phyloP scores from a whole-genome alignment of 2,113 vertebrate species.

The Erpornis zantholeuca region DNA sequence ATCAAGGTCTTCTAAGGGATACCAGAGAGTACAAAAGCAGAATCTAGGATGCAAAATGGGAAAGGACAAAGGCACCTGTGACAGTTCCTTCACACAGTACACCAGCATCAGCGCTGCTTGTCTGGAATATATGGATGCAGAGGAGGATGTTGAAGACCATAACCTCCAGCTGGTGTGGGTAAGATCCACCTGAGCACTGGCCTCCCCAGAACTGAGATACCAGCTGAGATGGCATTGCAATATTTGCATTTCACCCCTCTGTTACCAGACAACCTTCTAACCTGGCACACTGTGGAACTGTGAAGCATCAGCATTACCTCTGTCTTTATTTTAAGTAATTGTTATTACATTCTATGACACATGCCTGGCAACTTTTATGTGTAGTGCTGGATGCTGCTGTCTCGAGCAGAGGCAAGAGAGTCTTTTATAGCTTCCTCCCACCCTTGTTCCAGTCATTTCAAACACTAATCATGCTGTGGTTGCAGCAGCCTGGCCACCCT shows the following conservation, averaged over 20 bases:
- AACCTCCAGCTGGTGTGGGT: not conserved
- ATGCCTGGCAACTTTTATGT: not conserved
- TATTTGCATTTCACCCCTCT: not conserved
- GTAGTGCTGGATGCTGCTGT: not conserved
- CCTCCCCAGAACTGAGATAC: not conserved
- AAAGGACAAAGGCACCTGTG: not conserved
- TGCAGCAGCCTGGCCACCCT: not conserved
- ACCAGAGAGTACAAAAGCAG: not conserved
- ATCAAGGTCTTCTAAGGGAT: not conserved
- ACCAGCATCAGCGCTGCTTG: fast-evolving
- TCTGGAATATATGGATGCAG: not conserved
- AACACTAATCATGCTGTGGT: not conserved
- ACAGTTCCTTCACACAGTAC: fast-evolving
- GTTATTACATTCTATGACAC: not conserved
- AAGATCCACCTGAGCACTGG: not conserved
- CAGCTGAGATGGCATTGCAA: not conserved
- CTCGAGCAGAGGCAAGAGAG: not conserved
- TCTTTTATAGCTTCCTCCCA: not conserved
- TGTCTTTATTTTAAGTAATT: not conserved
- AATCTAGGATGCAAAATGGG: not conserved
- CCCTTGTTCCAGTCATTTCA: not conserved
- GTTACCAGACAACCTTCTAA: not conserved
- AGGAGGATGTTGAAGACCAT: not conserved
- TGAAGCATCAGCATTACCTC: not conserved
- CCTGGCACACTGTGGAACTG: fast-evolving